These are phyloP conservation scores for Biston stratarius DNA, from an alignment of 2,888 invertebrate genomes.

Conservation along the genomic window DNA sequence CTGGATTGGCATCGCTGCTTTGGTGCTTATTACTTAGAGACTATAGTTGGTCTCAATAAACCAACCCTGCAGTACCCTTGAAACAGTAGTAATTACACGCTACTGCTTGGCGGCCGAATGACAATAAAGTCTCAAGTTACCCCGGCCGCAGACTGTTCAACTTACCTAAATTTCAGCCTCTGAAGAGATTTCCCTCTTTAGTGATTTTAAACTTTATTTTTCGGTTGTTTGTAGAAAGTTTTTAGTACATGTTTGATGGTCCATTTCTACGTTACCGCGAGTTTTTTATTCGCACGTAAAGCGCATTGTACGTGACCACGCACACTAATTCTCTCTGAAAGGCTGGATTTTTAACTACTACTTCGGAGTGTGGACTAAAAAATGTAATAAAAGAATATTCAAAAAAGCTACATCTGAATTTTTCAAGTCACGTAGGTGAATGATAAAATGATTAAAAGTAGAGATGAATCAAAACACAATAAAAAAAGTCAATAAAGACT, in stretches of 20 bases:
- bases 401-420: background rate
- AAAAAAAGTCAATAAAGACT: too few relatives aligned
- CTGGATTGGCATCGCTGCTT: too few relatives aligned
- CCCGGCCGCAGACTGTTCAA: too few relatives aligned
- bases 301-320: slow-evolving; percentile 23
- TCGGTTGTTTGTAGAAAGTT: background rate
- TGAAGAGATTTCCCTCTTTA: background rate
- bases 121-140: too few relatives aligned
- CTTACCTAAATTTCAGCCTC: background rate
- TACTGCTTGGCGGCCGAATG: too few relatives aligned
- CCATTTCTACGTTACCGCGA: background rate
- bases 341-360: background rate
- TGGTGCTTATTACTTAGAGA: too few relatives aligned
- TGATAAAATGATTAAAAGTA: too few relatives aligned
- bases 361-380: background rate
- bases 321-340: slow-evolving; percentile 1
- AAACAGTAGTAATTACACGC: too few relatives aligned
- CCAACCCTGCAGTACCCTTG: too few relatives aligned
- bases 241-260: background rate
- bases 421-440: background rate
- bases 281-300: slow-evolving; percentile 21
- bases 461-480: too few relatives aligned
- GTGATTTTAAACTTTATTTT: too few relatives aligned
- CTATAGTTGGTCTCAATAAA: too few relatives aligned
- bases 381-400: background rate